These are phyloP conservation scores for Papilio gigon DNA, from an alignment of 2,888 invertebrate species.

Conservation along the genomic window DNA sequence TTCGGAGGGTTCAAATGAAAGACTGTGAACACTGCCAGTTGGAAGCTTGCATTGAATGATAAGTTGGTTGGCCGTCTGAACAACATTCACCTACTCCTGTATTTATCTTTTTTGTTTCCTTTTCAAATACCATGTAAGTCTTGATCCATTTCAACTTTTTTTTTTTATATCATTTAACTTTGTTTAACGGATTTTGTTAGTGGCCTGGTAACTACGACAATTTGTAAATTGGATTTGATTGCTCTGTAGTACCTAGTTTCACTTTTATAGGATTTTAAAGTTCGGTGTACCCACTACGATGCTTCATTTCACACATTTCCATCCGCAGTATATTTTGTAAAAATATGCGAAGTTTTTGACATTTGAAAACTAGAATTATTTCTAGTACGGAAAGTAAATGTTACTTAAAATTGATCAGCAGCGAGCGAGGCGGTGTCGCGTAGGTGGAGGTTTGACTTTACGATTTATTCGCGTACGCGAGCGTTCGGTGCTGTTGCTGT, in stretches of 20 bases:
- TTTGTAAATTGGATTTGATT: too few relatives aligned
- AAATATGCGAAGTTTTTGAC: background rate
- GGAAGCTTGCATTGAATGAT: slow-evolving; percentile 35
- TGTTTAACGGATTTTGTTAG: too few relatives aligned
- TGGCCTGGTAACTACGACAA: too few relatives aligned
- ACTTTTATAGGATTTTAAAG: too few relatives aligned
- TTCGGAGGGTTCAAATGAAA: slow-evolving; percentile 29
- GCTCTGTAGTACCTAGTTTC: too few relatives aligned
- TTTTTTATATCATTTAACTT: background rate
- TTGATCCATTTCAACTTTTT: background rate
- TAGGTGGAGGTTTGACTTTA: slow-evolving; percentile 43
- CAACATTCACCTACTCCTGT: slow-evolving; percentile 23
- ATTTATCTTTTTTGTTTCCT: slow-evolving; percentile 26
- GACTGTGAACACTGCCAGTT: slow-evolving; percentile 29
- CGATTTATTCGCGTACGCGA: slow-evolving; percentile 52
- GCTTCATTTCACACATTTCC: too few relatives aligned
- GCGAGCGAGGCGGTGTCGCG: slow-evolving; percentile 9
- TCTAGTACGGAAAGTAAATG: background rate
- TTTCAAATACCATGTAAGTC: background rate
- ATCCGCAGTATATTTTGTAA: too few relatives aligned
- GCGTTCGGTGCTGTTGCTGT: slow-evolving; percentile 50
- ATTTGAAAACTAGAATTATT: background rate
- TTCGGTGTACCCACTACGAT: too few relatives aligned
- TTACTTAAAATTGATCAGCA: background rate
- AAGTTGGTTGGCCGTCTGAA: slow-evolving; percentile 29